Base-by-base conservation (phyloP, 1,140 invertebrate genomes). In the Drosophila burlai region DNA sequence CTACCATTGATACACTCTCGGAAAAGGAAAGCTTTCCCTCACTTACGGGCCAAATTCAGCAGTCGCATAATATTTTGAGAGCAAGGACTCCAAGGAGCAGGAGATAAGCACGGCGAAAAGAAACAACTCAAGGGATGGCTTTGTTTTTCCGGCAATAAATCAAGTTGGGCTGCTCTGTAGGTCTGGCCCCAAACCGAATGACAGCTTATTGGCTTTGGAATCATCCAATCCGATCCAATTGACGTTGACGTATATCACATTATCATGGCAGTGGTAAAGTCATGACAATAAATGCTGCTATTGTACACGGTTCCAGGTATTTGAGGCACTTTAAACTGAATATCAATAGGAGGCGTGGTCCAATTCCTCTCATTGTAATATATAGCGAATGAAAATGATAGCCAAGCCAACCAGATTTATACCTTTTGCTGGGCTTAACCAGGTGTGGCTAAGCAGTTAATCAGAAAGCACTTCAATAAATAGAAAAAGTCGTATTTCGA, bases 181-280 rank as follows among this genome's bases (percentile, higher is more conserved):
- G 82, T 77, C 67, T 81, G 80, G 71, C 64, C 83, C 76, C 77
- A 72, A 79, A 81, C 52, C 66, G 84, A 89, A 87, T 89, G 79
- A 67, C 83, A 89, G 84, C 84, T 87, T 87, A 87, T 87, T 89
- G 84, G 84, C 84, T 87, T 87, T 84, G 66, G 78, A 73, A 89
- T 82, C 84, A 86, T 73, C 83, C 73, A 89, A 79, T 78, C 66
- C 74, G 72, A 76, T 76, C 76, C 76, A 80, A 90, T 89, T 83
- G 84, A 87, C 85, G 85, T 87, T 87, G 84, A 89, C 81, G 81
- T 87, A 87, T 89, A 89, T 89, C 84, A 84, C 84, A 87, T 84
- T 89, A 87, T 87, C 85, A 89, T 81, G 82, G 83, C 84, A 84
- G 81, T 67, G 67, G 68, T 45, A 54, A 80, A 84, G 81, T 76